Evolutionary conservation across 2,797 vertebrate species (phyloP), one percentile per base, ranked within the genome.

Genomic region (Coregonus suidteri): DNA sequence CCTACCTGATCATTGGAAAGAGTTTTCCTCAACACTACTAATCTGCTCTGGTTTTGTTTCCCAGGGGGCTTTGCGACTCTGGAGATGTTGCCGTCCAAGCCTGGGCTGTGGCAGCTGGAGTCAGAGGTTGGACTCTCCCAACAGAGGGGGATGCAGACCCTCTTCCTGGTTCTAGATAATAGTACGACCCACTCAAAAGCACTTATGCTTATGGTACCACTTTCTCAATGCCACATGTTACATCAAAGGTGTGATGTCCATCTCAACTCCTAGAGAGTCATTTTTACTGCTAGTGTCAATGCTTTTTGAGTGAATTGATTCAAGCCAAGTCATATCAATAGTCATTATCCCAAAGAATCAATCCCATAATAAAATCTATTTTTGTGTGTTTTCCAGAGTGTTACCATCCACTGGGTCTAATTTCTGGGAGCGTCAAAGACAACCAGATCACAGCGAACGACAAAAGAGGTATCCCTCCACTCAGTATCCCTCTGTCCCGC

Each of bases 31-130:
- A 47, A 47, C 56, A 68, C 30, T 51, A 13, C 41, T 51, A 47
- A 66, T 4, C 47, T 53, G 1, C 66, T 41, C 16, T 62, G 51
- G 5, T 18, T 78, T 1, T 18, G 69, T 20, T 73, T 70, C 84
- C 66, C 88, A 99, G 98, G 97, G 68, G 90, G 93, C 54, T 97
- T 98, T 93, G 94, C 93, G 71, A 97, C 97, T 79, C 86, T 99
- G 83, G 96, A 99, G 93, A 99, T 99, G 97, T 91, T 87, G 73
- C 95, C 97, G 41, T 95, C 95, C 74, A 98, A 94, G 89, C 93
- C 96, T 66, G 98, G 97, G 16, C 92, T 96, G 78, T 99, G 98
- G 98, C 96, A 96, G 84, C 89, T 99, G 79, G 94, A 97, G 87
- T 97, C 97, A 6, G 96, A 97, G 88, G 89, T 98, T 18, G 96